Base-by-base conservation (phyloP, 2,888 invertebrate species). In the Bellardia bayeri region DNA sequence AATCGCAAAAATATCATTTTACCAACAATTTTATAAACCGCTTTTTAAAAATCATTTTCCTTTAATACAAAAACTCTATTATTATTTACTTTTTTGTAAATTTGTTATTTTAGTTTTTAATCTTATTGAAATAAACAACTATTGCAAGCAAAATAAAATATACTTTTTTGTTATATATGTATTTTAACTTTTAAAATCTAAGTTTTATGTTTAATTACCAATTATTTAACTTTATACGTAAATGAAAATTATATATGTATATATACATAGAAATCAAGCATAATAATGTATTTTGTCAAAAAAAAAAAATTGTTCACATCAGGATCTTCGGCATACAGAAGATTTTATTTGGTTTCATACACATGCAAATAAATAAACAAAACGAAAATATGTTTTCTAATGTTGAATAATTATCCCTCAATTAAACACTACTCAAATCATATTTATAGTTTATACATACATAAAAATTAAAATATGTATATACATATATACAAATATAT, bases 51-150 rank as follows among this genome's bases (percentile, higher is more conserved):
- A 71, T 72, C 8, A 37, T 64, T 40, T 56, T 49, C 4, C 37
- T 6, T 69, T 56, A n/a, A 68, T 42, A 40, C 8, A 16, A 30
- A 61, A 63, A 69, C 33, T 13, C 33, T n/a, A 72, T 40, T 58
- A 68, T 80, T 30, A 76, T 78, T 82, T 87, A 66, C 71, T 82
- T 69, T 82, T 85, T 85, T 87, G 87, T 87, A 87, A 87, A 87
- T 87, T 87, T 87, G 87, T 87, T 87, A 87, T 82, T 87, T 82
- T 87, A 87, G 87, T 87, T 82, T 69, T 82, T 87, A 87, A 58
- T 51, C 11, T n/a, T 54, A 33, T 75, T 45, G 33, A 72, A 68
- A 56, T 54, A 8, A 63, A n/a, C 23, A 64, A 42, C n/a, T 13
- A 76, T 58, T 58, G 3, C 45, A 81, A 78, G 71, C 49, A 84